These are phyloP conservation scores for Microtus montanus DNA, from an alignment of 2,113 vertebrate genomes.

Conservation along the genomic window DNA sequence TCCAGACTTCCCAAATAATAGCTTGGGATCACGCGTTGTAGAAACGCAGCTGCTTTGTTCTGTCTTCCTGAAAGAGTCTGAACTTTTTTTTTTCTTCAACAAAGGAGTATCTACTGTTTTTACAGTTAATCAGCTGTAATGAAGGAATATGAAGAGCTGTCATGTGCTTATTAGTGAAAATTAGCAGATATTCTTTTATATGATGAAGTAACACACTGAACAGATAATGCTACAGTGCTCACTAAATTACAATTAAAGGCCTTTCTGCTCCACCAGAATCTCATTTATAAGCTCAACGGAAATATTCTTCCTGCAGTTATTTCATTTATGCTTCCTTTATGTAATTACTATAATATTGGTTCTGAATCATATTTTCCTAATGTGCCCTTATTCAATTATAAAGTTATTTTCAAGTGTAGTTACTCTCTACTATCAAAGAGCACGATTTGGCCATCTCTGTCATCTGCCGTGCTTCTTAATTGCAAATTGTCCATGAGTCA, in stretches of 20 bases:
- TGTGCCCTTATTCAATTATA: slow-evolving; percentile 88
- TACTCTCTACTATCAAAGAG: slow-evolving; percentile 84
- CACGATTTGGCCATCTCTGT: slow-evolving; percentile 77
- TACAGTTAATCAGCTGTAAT: slow-evolving; percentile 85
- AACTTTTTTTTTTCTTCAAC: slow-evolving; percentile 70
- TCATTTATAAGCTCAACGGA: slow-evolving; percentile 89
- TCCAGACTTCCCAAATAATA: slow-evolving; percentile 59
- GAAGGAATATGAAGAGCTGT: slow-evolving; percentile 87
- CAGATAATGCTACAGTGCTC: slow-evolving; percentile 87
- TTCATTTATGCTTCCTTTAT: slow-evolving; percentile 89
- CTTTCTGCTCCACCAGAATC: slow-evolving; percentile 87
- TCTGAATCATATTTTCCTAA: slow-evolving; percentile 88
- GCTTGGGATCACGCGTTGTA: slow-evolving; percentile 20
- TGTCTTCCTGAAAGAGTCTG: slow-evolving; percentile 72
- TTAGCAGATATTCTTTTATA: slow-evolving; percentile 87
- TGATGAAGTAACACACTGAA: slow-evolving; percentile 85
- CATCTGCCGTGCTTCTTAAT: slow-evolving; percentile 79
- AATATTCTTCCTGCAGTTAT: slow-evolving; percentile 87
- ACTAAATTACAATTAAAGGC: slow-evolving; percentile 89
- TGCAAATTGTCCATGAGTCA: slow-evolving; percentile 69
- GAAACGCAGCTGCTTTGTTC: slow-evolving; percentile 60
- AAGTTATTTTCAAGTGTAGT: slow-evolving; percentile 89
- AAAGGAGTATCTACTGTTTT: slow-evolving; percentile 83
- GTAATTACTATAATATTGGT: slow-evolving; percentile 89
- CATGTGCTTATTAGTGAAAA: slow-evolving; percentile 88